Evolutionary conservation across 2,113 vertebrate genomes (phyloP), one percentile per base, ranked within the genome.

Genomic region (Brachypodius melanocephalos): DNA sequence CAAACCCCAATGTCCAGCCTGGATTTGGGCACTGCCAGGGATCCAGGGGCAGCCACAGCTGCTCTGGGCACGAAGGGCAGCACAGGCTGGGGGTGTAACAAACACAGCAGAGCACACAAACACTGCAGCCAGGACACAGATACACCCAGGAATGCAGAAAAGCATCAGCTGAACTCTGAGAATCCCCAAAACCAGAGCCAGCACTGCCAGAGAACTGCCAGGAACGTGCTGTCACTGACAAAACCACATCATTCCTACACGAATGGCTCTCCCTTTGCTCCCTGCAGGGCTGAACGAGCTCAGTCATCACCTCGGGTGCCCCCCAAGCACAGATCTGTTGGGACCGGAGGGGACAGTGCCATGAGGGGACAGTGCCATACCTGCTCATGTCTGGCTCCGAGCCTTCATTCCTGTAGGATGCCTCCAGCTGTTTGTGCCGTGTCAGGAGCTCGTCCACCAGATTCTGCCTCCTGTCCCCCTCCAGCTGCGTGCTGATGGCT

Each of bases 391-490:
- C 98, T 29, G 98, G 97, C 31, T 99, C 99, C 3, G 94, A 29
- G 78, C 97, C 91, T 74, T 99, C 98, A 8, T 98, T 98, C 97
- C 97, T 99, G 80, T 99, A 99, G 31, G 98, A 98, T 3, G 98
- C 98, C 79, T 99, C 98, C 9, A 99, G 99, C 20, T 98, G 98
- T 68, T 98, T 98, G 90, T 99, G 98, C 82, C 98, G 97, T 3
- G 99, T 99, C 59, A 99, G 96, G 31, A 99, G 98, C 19, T 99
- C 98, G 11, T 99, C 99, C 95, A 99, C 91, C 14, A 99, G 96
- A 78, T 98, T 99, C 97, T 99, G 99, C 93, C 99, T 98, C 82
- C 99, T 98, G 96, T 99, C 99, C 8, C 99, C 98, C 98, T 99
- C 99, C 49, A 99, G 98, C 88, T 99, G 99, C 7, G 99, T 99